phyloP scores from a whole-genome alignment of 2,888 invertebrate species.

The Strigamia maritima region DNA sequence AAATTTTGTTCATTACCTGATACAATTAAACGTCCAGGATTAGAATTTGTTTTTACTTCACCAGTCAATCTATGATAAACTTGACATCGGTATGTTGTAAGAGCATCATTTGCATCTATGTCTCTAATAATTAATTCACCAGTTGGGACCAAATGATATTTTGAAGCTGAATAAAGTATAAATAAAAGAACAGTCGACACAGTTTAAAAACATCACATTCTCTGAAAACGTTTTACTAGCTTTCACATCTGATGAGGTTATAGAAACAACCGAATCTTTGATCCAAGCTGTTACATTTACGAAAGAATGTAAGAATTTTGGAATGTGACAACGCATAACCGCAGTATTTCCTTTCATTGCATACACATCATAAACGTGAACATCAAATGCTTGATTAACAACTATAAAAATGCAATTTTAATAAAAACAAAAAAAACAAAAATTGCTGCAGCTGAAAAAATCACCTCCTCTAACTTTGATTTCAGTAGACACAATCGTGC shows the following conservation, averaged over 20 bases:
- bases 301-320: slow-evolving; percentile 80
- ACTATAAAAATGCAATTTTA: slow-evolving; percentile 44
- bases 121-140: slow-evolving; percentile 31
- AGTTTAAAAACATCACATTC: neutral
- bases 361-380: slow-evolving; percentile 53
- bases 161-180: slow-evolving; percentile 44
- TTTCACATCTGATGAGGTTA: neutral
- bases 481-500: neutral
- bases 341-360: slow-evolving; percentile 54
- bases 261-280: slow-evolving; percentile 58
- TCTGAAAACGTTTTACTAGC: too few species aligned
- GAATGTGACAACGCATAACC: slow-evolving; percentile 69
- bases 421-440: neutral
- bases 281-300: slow-evolving; percentile 87
- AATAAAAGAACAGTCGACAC: neutral
- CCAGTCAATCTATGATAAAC: slow-evolving; percentile 13
- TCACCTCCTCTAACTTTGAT: neutral
- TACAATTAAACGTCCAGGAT: slow-evolving; percentile 25
- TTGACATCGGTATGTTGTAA: slow-evolving; percentile 33
- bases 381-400: slow-evolving; percentile 51
- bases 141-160: slow-evolving; percentile 35
- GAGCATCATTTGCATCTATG: slow-evolving; percentile 3
- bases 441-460: neutral
- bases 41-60: neutral
- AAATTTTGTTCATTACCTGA: neutral